Conservation (phyloP, 1,140 invertebrate genomes). For the Brachionus rubens region DNA sequence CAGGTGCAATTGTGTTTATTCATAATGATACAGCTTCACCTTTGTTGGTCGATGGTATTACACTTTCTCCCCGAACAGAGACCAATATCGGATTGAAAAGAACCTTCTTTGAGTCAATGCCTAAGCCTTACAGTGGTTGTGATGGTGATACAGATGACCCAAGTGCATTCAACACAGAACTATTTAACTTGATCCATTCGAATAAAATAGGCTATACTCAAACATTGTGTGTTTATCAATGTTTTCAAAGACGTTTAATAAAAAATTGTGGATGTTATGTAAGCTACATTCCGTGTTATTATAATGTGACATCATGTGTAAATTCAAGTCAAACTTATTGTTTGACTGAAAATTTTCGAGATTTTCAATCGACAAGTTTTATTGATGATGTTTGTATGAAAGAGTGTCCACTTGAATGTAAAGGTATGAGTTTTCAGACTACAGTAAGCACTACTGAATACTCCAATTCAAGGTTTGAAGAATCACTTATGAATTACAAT, state of each 20-base stretch:
- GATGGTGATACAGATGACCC: not conserved
- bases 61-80: not conserved
- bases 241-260: not conserved
- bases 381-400: not conserved
- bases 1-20: slow-evolving; percentile 11
- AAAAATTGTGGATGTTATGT: not conserved
- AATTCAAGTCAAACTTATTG: not conserved
- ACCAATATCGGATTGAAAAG: not conserved
- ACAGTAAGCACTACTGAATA: not conserved
- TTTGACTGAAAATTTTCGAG: not conserved
- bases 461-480: not conserved
- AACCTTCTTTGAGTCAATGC: not conserved
- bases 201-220: not conserved
- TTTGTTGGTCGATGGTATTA: not conserved
- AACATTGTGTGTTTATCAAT: not conserved
- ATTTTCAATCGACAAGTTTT: not conserved
- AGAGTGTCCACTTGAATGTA: slow-evolving; percentile 31
- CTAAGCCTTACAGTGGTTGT: not conserved
- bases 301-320: not conserved
- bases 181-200: not conserved
- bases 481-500: not conserved
- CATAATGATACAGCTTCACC: not conserved
- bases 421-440: not conserved
- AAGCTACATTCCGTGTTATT: not conserved
- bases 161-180: not conserved